A percentile compares a stretch with the other conserved stretches of the same genome.
These are phyloP conservation scores for Galemys pyrenaicus DNA, from an alignment of 2,113 vertebrate species.

Conservation along the genomic window DNA sequence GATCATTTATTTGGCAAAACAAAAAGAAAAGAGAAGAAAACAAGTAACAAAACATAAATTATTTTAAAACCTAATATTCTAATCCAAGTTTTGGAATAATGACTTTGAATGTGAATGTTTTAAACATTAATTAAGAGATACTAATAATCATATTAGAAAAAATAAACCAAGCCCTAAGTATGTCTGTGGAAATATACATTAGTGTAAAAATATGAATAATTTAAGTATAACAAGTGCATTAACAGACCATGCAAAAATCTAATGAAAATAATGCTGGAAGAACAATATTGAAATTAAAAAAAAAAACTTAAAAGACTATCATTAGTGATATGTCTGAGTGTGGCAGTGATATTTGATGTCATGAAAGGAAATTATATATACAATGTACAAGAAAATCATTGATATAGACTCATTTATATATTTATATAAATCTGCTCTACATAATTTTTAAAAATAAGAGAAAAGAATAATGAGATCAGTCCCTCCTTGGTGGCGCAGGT, in stretches of 20 bases:
- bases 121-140: background rate
- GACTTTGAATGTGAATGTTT: background rate
- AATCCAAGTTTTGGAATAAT: background rate
- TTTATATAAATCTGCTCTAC: too few species aligned
- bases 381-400: too few species aligned
- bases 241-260: too few species aligned
- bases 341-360: background rate
- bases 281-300: too few species aligned
- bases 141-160: background rate
- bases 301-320: background rate
- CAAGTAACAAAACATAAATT: background rate
- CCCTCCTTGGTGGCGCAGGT: too few species aligned
- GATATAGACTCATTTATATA: too few species aligned
- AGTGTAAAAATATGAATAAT: background rate
- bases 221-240: too few species aligned
- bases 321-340: background rate
- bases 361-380: background rate
- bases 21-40: background rate
- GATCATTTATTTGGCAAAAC: background rate
- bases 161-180: background rate
- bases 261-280: too few species aligned
- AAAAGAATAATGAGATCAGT: too few species aligned
- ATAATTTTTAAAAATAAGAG: too few species aligned
- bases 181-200: too few species aligned
- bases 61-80: background rate